These are phyloP conservation scores for Erpornis zantholeuca DNA, from an alignment of 2,113 vertebrate species.

Conservation along the genomic window DNA sequence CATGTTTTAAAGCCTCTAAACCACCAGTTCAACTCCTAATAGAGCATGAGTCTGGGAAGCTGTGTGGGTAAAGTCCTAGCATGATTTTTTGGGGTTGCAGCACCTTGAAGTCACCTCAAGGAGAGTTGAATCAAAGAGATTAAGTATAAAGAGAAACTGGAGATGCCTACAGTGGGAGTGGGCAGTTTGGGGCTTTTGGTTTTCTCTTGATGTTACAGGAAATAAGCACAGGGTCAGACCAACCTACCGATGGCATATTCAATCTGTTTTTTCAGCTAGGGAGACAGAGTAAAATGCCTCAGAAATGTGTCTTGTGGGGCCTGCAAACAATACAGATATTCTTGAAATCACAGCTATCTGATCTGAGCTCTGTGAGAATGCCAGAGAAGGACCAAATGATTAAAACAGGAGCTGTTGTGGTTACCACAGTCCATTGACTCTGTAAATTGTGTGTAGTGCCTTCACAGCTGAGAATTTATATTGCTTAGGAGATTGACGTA, in stretches of 20 bases:
- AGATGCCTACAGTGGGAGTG: neutral
- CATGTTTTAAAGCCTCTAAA: neutral
- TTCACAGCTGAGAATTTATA: slow-evolving; percentile 16
- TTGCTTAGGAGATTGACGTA: neutral
- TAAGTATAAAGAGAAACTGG: neutral
- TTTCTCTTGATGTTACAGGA: neutral
- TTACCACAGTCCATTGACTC: neutral
- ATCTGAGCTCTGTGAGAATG: neutral
- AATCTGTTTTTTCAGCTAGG: neutral
- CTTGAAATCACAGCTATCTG: neutral
- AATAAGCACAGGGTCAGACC: neutral
- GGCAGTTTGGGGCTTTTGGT: neutral
- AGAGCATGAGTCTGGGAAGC: neutral
- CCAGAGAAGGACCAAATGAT: slow-evolving; percentile 1
- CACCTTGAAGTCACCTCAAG: too few species aligned
- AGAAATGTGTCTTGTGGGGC: neutral
- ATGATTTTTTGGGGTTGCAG: neutral
- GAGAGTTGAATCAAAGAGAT: neutral
- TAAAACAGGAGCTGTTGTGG: slow-evolving; percentile 26
- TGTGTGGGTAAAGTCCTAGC: neutral
- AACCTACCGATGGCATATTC: neutral
- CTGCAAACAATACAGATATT: neutral
- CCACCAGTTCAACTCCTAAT: neutral
- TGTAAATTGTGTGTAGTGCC: slow-evolving; percentile 23
- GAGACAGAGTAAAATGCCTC: neutral